Base-by-base conservation (phyloP, 2,888 invertebrate genomes). In the Aporophyla lueneburgensis region DNA sequence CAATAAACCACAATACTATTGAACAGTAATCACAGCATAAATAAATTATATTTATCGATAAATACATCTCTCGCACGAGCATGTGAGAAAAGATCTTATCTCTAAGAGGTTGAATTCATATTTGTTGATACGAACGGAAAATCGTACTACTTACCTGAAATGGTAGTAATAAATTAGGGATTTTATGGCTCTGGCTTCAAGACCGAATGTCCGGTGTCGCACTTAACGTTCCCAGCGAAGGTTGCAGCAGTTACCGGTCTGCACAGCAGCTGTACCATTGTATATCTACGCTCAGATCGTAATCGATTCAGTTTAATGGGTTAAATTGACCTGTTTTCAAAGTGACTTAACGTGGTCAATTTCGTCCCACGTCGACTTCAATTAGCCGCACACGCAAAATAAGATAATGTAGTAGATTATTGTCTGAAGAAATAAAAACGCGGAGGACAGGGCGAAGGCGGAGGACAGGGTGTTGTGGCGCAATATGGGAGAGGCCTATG, bases 1-100 rank as follows among this genome's bases (percentile, higher is more conserved):
- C 91, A 89, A 92, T 93, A 93, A 93, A 93, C 91, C 88, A 85
- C 88, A 91, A 89, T 82, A 92, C 92, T 89, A 90, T 91, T 89
- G 91, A 91, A 90, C 89, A 90, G 90, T 89, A 80, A 85, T 83
- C 85, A 81, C 79, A 80, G 70, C 51, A 84, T 78, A 79, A 84
- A 87, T 87, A 90, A 91, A 91, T 91, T 87, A 78, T 88, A 90
- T 84, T 90, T 92, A 92, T 92, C 91, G 87, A 87, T 86, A 87
- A 87, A 86, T 81, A 86, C 87, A 92, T 91, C 90, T 86, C 80
- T 70, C 65, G 74, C 59, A 66, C 76, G 75, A 78, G 73, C 87
- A 92, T 80, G 85, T 89, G 87, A 93, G 91, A 92, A 89, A 84
- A 86, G 89, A 91, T 92, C 90, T 89, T 93, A 93, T 92, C 86